These are phyloP conservation scores for Notothenia rossii DNA, from an alignment of 2,113 vertebrate genomes.

Conservation along the genomic window DNA sequence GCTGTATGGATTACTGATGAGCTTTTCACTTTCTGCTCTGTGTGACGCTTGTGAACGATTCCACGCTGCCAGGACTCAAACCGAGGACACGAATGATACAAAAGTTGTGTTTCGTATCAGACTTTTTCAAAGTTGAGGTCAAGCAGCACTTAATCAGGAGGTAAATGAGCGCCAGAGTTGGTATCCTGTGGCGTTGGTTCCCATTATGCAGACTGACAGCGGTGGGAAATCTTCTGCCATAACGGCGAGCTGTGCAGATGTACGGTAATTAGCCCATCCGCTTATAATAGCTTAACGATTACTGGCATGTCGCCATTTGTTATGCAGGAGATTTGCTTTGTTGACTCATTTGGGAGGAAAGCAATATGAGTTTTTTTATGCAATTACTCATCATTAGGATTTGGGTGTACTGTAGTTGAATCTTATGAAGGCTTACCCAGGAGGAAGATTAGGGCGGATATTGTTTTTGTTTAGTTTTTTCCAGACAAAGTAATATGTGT, in stretches of 20 bases:
- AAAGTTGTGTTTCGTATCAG: slow-evolving; percentile 23
- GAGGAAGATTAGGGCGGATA: slow-evolving; percentile 41
- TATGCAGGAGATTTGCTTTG: slow-evolving; percentile 75
- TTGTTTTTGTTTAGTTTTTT: slow-evolving; percentile 37
- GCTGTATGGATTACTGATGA: slow-evolving; percentile 36
- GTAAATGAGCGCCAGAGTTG: slow-evolving; percentile 58
- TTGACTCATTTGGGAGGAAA: slow-evolving; percentile 74
- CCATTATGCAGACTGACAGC: slow-evolving; percentile 75
- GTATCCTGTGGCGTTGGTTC: slow-evolving; percentile 48
- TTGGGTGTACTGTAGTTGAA: slow-evolving; percentile 59
- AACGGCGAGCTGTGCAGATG: slow-evolving; percentile 72
- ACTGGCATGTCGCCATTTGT: slow-evolving; percentile 73
- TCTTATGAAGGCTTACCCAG: slow-evolving; percentile 52
- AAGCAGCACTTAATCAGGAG: slow-evolving; percentile 56
- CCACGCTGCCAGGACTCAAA: slow-evolving; percentile 6
- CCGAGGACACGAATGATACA: not conserved
- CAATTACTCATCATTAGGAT: slow-evolving; percentile 76
- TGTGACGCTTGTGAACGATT: slow-evolving; percentile 12
- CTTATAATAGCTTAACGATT: slow-evolving; percentile 74
- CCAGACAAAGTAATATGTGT: slow-evolving; percentile 8
- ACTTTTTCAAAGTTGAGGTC: slow-evolving; percentile 56
- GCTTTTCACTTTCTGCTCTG: slow-evolving; percentile 31
- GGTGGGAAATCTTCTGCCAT: slow-evolving; percentile 66
- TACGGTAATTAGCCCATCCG: slow-evolving; percentile 79
- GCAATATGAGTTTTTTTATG: slow-evolving; percentile 76